Percentiles rank a stretch among this genome's conserved stretches.
These are phyloP conservation scores for Tetramorium bicarinatum DNA, from an alignment of 2,888 invertebrate species.

Conservation along the genomic window DNA sequence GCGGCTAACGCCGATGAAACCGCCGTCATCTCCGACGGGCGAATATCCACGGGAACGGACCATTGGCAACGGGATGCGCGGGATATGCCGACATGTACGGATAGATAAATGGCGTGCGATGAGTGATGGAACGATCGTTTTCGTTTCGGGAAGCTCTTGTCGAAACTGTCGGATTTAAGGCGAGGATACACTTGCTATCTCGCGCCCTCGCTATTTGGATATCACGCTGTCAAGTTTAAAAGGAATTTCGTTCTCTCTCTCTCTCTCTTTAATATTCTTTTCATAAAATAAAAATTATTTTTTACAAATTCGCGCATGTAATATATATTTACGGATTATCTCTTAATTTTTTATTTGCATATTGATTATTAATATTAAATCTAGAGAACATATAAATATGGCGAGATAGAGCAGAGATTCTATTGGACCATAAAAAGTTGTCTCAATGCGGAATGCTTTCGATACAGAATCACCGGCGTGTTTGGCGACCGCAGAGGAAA, in stretches of 20 bases:
- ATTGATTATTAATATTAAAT: background rate
- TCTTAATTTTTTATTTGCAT: background rate
- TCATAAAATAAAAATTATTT: constrained; percentile 13
- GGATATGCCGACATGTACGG: constrained; percentile 10
- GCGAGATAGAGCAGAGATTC: background rate
- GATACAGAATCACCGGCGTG: background rate
- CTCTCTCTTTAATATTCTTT: background rate
- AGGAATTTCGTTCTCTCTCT: background rate
- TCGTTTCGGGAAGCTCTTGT: constrained; percentile 32
- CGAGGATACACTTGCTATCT: constrained; percentile 15
- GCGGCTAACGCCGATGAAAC: constrained; percentile 9
- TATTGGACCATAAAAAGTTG: background rate
- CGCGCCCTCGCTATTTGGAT: constrained; percentile 6
- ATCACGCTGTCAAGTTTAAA: background rate
- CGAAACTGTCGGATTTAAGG: constrained; percentile 37
- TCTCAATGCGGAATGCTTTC: background rate
- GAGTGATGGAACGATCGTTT: constrained; percentile 54
- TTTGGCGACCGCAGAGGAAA: constrained; percentile 2
- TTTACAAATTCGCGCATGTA: background rate
- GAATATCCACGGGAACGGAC: constrained; percentile 13
- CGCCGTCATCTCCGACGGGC: background rate
- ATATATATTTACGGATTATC: background rate
- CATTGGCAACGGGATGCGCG: background rate
- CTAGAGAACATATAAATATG: background rate
- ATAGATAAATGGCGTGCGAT: constrained; percentile 56